Evolutionary conservation across 2,113 vertebrate species (phyloP), one percentile per base, ranked within the genome.

Genomic region (Antidorcas marsupialis): DNA sequence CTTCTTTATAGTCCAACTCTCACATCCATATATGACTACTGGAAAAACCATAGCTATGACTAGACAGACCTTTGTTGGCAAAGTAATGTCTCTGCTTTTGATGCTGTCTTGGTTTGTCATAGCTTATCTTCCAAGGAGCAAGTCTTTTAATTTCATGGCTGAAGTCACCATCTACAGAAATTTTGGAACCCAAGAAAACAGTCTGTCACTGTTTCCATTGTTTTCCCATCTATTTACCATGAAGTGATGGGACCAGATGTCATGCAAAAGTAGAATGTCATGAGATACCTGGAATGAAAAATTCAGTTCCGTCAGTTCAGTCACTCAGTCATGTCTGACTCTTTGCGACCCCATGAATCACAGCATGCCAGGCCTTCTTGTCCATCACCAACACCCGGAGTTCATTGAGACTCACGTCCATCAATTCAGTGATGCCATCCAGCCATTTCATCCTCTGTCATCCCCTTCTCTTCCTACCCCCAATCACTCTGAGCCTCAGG

Each of bases 381-480:
- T 60, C 2, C 11, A 28, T 60, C 59, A 28, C 59, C 59, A 60
- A 60, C 12, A 2, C 27, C 59, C 0, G 0, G 11, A 60, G 27
- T 60, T 60, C 59, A 28, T 27, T 59, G 25, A 59, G 5, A 59
- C 57, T 60, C 57, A 60, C 5, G 0, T 60, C 57, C 57, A 60
- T 60, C 0, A 1, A 28, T 12, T 60, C 0, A 2, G 27, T 28
- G 57, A 28, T 60, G 57, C 57, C 57, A 60, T 13, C 27, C 11
- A 60, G 11, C 4, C 25, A 13, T 60, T 25, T 60, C 11, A 60
- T 59, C 57, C 25, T 59, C 25, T 59, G 57, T 27, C 0, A 0
- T 59, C 25, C 25, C 57, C 57, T 60, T 60, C 5, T 13, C 57
- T 27, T 28, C 57, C 25, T 60, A 11, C 27, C 5, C 57, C 11